Conservation (phyloP, 2,113 vertebrate species). For the Pseudolaguvia tuberculata region DNA sequence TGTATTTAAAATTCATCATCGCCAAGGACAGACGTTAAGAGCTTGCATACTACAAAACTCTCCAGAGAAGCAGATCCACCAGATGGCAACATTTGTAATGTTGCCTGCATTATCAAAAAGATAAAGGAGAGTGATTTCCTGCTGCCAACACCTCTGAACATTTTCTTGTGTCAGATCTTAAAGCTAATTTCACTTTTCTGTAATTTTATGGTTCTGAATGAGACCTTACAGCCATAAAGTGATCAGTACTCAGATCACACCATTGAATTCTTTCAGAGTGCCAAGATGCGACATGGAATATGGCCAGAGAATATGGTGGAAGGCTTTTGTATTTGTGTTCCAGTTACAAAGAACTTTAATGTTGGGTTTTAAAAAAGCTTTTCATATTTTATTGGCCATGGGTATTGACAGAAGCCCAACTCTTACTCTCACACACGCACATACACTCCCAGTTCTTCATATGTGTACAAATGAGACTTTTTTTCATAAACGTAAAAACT, state of each 20-base stretch:
- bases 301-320: not conserved
- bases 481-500: constrained; percentile 17
- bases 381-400: not conserved
- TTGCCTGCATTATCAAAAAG: not conserved
- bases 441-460: not conserved
- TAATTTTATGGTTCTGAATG: not conserved
- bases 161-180: not conserved
- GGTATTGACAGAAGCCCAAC: not conserved
- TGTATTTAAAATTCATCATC: not conserved
- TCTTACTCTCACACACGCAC: not conserved
- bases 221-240: not conserved
- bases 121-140: constrained; percentile 5
- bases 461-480: not conserved
- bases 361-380: not conserved
- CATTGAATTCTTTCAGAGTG: constrained; percentile 1
- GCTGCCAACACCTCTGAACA: not conserved
- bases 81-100: constrained; percentile 2
- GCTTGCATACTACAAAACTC: not conserved
- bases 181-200: constrained; percentile 21
- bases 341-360: not conserved
- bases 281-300: not conserved
- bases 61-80: not conserved
- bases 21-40: not conserved
- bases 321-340: not conserved
- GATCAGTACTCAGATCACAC: not conserved